Evolutionary conservation across 2,888 invertebrate species (phyloP).

Genomic region (Euzetes globulus): DNA sequence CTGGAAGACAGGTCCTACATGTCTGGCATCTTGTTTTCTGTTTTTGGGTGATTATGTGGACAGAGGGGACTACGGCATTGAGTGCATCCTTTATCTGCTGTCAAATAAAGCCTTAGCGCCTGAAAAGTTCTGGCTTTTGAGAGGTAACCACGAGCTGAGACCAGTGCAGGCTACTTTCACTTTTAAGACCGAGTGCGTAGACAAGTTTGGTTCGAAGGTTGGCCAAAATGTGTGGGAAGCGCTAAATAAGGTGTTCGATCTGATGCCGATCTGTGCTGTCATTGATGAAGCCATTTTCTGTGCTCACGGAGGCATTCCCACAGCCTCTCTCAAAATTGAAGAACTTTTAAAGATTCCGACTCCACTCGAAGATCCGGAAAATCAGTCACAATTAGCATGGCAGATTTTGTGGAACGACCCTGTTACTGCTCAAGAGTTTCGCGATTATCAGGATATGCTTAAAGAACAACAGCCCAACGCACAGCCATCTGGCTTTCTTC

Average conservation of each 20-base stretch:
- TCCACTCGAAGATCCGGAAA: constrained; percentile 59
- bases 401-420: constrained; percentile 68
- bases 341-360: constrained; percentile 56
- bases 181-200: constrained; percentile 62
- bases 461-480: neutral
- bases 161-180: constrained; percentile 65
- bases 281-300: constrained; percentile 69
- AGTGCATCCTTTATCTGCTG: constrained; percentile 55
- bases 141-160: constrained; percentile 70
- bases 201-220: constrained; percentile 58
- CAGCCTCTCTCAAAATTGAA: constrained; percentile 43
- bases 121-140: constrained; percentile 56
- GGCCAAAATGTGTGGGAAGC: constrained; percentile 62
- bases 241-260: constrained; percentile 63
- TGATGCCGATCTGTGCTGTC: constrained; percentile 63
- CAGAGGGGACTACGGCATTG: constrained; percentile 60
- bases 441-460: neutral
- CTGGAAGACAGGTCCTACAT: constrained; percentile 60
- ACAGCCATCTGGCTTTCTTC: constrained; percentile 56
- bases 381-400: constrained; percentile 64
- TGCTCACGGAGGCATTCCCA: constrained; percentile 70
- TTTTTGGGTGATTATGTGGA: constrained; percentile 73
- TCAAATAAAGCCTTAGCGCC: constrained; percentile 63
- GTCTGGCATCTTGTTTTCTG: constrained; percentile 59
- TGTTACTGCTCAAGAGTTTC: constrained; percentile 20